Conservation (phyloP, 23 tunicate genomes). For the Trididemnum clinides region DNA sequence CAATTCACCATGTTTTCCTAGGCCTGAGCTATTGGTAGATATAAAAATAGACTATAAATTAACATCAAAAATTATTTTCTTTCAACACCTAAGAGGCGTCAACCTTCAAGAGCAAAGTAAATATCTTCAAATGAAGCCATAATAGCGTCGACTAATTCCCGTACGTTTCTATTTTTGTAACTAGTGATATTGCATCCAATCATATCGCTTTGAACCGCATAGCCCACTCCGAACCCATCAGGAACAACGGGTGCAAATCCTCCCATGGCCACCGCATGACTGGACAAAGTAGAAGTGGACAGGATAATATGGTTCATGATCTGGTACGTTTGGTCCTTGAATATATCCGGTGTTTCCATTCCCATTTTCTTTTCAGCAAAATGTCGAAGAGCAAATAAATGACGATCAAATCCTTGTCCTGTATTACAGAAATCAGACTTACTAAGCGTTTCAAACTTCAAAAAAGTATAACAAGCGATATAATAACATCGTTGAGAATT, state of each 20-base stretch:
- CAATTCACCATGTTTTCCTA: too few relatives aligned
- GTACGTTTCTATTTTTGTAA: conserved; percentile 68
- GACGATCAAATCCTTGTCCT: conserved; percentile 96
- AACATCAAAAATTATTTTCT: neutral
- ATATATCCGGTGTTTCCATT: conserved; percentile 48
- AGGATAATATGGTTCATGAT: conserved; percentile 94
- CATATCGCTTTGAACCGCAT: conserved; percentile 63
- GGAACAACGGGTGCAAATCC: conserved; percentile 98
- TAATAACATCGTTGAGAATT: too few relatives aligned
- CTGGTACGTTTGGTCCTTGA: conserved; percentile 55
- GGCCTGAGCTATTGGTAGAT: neutral
- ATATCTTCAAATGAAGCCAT: conserved; percentile 66
- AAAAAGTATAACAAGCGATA: too few relatives aligned
- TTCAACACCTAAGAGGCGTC: neutral
- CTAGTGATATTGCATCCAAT: conserved; percentile 88
- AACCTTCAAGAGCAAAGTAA: conserved; percentile 56
- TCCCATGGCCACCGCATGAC: conserved; percentile 80
- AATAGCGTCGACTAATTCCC: conserved; percentile 59
- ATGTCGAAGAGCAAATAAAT: conserved; percentile 81
- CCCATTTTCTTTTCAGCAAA: conserved; percentile 41
- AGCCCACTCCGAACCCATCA: conserved; percentile 98
- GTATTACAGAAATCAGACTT: neutral
- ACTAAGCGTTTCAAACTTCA: too few relatives aligned
- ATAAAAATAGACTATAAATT: neutral
- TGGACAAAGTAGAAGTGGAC: conserved; percentile 94